Evolutionary conservation across 2,888 invertebrate genomes (phyloP).

Genomic region (Idaea dimidiata): DNA sequence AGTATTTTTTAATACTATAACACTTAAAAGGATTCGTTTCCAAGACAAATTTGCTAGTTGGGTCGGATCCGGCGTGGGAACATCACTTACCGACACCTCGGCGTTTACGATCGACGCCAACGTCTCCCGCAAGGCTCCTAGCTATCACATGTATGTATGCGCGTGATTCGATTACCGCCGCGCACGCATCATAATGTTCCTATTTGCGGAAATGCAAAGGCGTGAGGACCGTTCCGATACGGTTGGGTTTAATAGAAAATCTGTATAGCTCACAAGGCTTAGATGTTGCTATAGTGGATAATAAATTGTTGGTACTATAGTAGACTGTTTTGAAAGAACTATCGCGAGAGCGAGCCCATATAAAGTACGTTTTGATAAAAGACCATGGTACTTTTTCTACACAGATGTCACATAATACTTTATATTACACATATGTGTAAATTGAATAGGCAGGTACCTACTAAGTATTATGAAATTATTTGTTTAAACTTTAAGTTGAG

Average conservation of each 20-base stretch:
- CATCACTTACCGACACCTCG: conserved; percentile 5
- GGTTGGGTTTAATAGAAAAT: background rate
- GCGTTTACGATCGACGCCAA: background rate
- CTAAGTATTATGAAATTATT: background rate
- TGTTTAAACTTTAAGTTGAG: background rate
- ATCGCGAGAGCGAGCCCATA: background rate
- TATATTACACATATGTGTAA: too few species aligned
- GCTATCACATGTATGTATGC: background rate
- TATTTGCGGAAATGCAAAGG: conserved; percentile 6
- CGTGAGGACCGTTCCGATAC: background rate
- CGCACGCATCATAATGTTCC: conserved; percentile 11
- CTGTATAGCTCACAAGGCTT: background rate
- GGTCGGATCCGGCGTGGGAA: conserved; percentile 15
- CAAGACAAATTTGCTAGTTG: too few species aligned
- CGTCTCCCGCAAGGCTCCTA: background rate
- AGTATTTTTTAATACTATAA: too few species aligned
- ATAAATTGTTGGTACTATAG: background rate
- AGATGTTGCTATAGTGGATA: background rate
- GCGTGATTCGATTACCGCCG: conserved; percentile 23
- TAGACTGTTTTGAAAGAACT: background rate
- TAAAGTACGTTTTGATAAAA: too few species aligned
- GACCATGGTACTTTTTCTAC: too few species aligned
- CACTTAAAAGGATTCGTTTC: too few species aligned
- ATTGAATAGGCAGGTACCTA: too few species aligned
- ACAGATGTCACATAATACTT: too few species aligned